Base-by-base conservation (phyloP, 2,888 invertebrate genomes). In the Pristionchus arcanus region DNA sequence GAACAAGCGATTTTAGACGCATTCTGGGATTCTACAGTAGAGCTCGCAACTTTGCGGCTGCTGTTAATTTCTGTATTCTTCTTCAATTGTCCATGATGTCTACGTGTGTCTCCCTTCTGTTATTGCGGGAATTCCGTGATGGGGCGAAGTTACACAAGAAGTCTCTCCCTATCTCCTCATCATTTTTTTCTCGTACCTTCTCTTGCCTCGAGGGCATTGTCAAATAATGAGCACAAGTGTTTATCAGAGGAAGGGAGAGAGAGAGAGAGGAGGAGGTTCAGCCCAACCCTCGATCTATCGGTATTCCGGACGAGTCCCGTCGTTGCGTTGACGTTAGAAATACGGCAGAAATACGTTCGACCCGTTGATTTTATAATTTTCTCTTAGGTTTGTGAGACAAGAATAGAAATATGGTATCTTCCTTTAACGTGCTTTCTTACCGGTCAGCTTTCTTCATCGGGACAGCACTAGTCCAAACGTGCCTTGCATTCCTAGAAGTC, bases 191-290 rank as follows among this genome's bases (percentile, higher is more conserved):
- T 71, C 68, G 68, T 71, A 71, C 68, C 16, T 71, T 21, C 31
- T 3, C 11, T 3, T 71, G 31, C 16, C 68, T 71, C 31, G 68
- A 71, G 68, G 68, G 68, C 68, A 71, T 71, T 11, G 68, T 71
- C 68, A 71, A 71, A 71, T 71, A 71, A 71, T 71, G 68, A 71
- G 68, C 68, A 71, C 68, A 49, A 49, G 42, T 71, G 68, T 71
- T 71, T 71, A 71, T 71, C 68, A 16, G 31, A 21, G 15, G 34
- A 19, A 25, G 25, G 28, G 25, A 9, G 28, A n/a, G 68, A 31
- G 31, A 13, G 31, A 68, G 68, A n/a, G 28, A 34, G 34, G 31
- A 15, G 31, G 31, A 71, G 68, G 68, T 71, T 71, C 68, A 71
- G 68, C 68, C 31, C 66, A n/a, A n/a, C 66, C 66, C 66, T 3